Conservation (phyloP, 2,888 invertebrate genomes). For the Cistogaster globosa region DNA sequence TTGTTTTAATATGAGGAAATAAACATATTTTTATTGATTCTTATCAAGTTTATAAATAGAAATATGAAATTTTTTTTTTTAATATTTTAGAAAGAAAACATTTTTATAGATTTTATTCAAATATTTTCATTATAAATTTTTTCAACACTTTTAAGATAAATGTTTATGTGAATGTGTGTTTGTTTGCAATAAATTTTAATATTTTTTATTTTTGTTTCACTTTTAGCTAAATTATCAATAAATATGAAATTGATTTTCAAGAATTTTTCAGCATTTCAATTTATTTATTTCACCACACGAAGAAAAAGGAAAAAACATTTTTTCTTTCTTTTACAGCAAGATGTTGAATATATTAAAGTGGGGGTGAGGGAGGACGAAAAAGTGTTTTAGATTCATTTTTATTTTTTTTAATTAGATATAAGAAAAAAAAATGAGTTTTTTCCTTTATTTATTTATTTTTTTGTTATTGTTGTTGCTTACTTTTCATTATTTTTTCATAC, state of each 20-base stretch:
- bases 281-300: slow-evolving; percentile 40
- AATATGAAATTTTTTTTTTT: neutral
- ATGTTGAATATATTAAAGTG: slow-evolving; percentile 29
- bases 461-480: slow-evolving; percentile 6
- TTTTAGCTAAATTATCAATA: slow-evolving; percentile 16
- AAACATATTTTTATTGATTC: neutral
- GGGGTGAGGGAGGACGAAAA: neutral
- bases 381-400: slow-evolving; percentile 20
- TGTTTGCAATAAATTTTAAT: neutral
- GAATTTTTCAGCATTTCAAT: slow-evolving; percentile 42
- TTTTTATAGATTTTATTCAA: too few species aligned
- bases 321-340: slow-evolving; percentile 16
- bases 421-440: slow-evolving; percentile 4
- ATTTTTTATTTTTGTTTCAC: neutral
- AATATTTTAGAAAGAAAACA: too few species aligned
- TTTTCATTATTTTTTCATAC: slow-evolving; percentile 29
- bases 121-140: too few species aligned
- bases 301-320: slow-evolving; percentile 9
- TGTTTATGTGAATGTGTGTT: neutral
- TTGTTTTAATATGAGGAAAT: slow-evolving; percentile 13
- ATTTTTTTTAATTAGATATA: slow-evolving; percentile 5
- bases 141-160: too few species aligned
- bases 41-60: slow-evolving; percentile 14
- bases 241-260: slow-evolving; percentile 39
- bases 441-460: slow-evolving; percentile 40